phyloP scores from a whole-genome alignment of 1,140 invertebrate genomes.

The Samia ricini region DNA sequence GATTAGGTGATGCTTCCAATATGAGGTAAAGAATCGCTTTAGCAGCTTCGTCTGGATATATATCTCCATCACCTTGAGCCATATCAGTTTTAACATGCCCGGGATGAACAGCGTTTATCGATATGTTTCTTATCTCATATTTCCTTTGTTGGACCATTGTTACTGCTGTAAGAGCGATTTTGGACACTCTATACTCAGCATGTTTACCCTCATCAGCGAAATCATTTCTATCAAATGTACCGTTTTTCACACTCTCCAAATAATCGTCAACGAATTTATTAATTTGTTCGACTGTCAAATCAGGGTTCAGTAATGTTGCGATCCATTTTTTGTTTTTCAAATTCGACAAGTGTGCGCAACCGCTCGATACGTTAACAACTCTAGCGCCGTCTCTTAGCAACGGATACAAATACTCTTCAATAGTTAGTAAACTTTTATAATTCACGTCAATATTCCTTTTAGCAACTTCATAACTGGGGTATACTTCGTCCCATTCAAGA shows the following conservation, averaged over 20 bases:
- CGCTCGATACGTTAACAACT: conserved; percentile 87
- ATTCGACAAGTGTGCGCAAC: conserved; percentile 79
- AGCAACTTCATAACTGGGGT: conserved; percentile 83
- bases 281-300: conserved; percentile 79
- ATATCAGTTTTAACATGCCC: conserved; percentile 59
- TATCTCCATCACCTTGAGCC: conserved; percentile 39
- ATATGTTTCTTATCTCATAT: conserved; percentile 49
- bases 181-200: conserved; percentile 84
- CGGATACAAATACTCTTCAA: conserved; percentile 84
- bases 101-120: conserved; percentile 64
- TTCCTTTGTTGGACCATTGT: conserved; percentile 77
- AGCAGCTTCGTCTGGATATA: conserved; percentile 50
- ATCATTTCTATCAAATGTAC: conserved; percentile 73
- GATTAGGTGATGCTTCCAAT: conserved; percentile 54
- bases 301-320: conserved; percentile 33
- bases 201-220: conserved; percentile 78
- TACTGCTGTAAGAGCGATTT: conserved; percentile 82
- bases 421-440: conserved; percentile 80
- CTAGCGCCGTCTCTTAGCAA: conserved; percentile 82
- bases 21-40: conserved; percentile 50
- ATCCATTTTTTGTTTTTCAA: conserved; percentile 78
- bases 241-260: conserved; percentile 76
- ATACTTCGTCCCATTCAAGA: conserved; percentile 81
- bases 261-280: conserved; percentile 82
- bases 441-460: conserved; percentile 83